Evolutionary conservation across 1,140 invertebrate species (phyloP).

Genomic region (Aphis gossypii): DNA sequence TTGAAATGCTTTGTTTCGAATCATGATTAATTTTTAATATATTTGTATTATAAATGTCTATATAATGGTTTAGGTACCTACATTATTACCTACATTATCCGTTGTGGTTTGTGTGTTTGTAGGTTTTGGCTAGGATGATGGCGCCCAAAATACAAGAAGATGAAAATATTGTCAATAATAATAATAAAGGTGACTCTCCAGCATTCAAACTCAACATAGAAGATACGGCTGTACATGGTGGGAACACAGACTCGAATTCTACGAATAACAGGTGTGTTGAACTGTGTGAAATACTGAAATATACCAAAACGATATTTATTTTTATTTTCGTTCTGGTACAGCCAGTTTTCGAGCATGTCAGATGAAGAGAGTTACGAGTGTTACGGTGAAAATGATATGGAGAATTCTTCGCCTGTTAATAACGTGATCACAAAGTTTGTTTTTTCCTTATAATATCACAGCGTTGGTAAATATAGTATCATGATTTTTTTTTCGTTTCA

Average conservation of each 20-base stretch:
- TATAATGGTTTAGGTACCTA: neutral
- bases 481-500: neutral
- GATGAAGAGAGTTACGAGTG: slow-evolving; percentile 74
- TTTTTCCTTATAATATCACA: neutral
- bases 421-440: slow-evolving; percentile 43
- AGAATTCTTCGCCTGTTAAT: slow-evolving; percentile 59
- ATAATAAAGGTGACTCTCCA: slow-evolving; percentile 43
- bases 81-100: no score
- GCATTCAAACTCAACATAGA: slow-evolving; percentile 51
- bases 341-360: slow-evolving; percentile 70
- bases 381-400: slow-evolving; percentile 68
- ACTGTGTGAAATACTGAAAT: neutral
- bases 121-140: slow-evolving; percentile 61
- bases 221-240: slow-evolving; percentile 42
- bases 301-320: neutral
- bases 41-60: neutral
- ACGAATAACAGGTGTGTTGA: slow-evolving; percentile 59
- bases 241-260: slow-evolving; percentile 59
- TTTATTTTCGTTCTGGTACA: slow-evolving; percentile 54
- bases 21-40: neutral
- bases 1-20: neutral
- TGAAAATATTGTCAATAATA: slow-evolving; percentile 55
- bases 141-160: slow-evolving; percentile 60
- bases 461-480: neutral
- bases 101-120: neutral